phyloP scores from a whole-genome alignment of 2,797 vertebrate species.

The Sebastes umbrosus region DNA sequence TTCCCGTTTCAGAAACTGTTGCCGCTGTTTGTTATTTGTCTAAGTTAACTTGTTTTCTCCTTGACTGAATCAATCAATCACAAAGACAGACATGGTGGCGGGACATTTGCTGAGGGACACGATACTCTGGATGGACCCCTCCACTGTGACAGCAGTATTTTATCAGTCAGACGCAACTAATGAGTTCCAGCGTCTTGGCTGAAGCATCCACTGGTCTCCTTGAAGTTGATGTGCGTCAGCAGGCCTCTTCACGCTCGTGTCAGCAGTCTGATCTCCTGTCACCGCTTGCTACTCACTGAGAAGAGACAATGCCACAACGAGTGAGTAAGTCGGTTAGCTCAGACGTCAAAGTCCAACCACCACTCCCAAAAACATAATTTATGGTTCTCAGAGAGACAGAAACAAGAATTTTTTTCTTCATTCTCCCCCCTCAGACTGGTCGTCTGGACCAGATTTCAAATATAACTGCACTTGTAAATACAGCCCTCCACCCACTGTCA shows the following conservation, averaged over 20 bases:
- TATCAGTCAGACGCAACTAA: constrained; percentile 14
- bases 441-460: constrained; percentile 61
- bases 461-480: constrained; percentile 67
- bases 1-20: not conserved
- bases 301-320: constrained; percentile 58
- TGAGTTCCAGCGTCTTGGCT: constrained; percentile 51
- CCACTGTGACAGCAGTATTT: not conserved
- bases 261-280: constrained; percentile 57
- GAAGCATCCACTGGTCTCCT: not conserved
- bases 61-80: not conserved
- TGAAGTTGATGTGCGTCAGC: constrained; percentile 57
- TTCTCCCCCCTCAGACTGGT: constrained; percentile 34
- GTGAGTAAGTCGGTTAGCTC: constrained; percentile 56
- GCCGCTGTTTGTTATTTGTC: not conserved
- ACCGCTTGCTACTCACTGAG: constrained; percentile 44
- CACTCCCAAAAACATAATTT: constrained; percentile 73
- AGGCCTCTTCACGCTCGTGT: constrained; percentile 39
- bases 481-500: constrained; percentile 58
- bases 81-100: not conserved
- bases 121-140: not conserved
- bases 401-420: constrained; percentile 30
- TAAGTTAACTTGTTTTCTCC: not conserved
- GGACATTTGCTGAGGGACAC: constrained; percentile 7
- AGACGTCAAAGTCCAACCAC: constrained; percentile 77
- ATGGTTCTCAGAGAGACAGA: constrained; percentile 66